A percentile compares a stretch with the other conserved stretches of the same genome.
These are phyloP conservation scores for Sphenodon punctatus DNA, from an alignment of 2,797 vertebrate genomes.

Conservation along the genomic window DNA sequence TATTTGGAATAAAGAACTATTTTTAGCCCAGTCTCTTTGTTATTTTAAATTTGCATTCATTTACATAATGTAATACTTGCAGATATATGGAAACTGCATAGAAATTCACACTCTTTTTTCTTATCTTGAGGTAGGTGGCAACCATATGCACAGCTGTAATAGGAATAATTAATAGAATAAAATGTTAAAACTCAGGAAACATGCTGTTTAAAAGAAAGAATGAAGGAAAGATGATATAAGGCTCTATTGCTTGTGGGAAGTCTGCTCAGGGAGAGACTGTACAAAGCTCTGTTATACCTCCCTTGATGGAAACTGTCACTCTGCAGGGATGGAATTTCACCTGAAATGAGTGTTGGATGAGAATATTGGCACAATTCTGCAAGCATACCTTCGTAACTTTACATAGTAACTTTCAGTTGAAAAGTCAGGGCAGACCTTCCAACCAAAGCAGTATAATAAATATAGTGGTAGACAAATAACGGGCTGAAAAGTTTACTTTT, in stretches of 20 bases:
- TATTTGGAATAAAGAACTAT: too few relatives aligned
- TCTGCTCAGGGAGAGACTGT: not conserved
- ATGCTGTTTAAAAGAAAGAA: conserved; percentile 6
- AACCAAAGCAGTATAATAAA: not conserved
- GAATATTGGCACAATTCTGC: not conserved
- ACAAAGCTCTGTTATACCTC: too few relatives aligned
- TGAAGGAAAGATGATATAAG: not conserved
- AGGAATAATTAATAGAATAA: not conserved
- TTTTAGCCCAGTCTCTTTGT: too few relatives aligned
- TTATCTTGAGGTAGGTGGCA: too few relatives aligned
- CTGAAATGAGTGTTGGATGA: not conserved
- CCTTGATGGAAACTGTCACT: too few relatives aligned
- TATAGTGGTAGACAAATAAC: not conserved
- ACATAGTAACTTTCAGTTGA: not conserved
- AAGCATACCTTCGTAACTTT: not conserved
- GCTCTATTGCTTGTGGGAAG: not conserved
- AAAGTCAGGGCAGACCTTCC: conserved; percentile 6
- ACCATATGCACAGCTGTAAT: not conserved
- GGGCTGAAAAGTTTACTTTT: conserved; percentile 59
- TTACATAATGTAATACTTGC: too few relatives aligned
- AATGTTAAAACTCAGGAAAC: not conserved
- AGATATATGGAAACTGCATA: too few relatives aligned
- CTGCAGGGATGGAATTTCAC: not conserved
- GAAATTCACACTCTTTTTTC: too few relatives aligned
- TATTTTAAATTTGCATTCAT: too few relatives aligned